Evolutionary conservation across 2,113 vertebrate species (phyloP), one percentile per base, ranked within the genome.

Genomic region (Regulus satrapa): DNA sequence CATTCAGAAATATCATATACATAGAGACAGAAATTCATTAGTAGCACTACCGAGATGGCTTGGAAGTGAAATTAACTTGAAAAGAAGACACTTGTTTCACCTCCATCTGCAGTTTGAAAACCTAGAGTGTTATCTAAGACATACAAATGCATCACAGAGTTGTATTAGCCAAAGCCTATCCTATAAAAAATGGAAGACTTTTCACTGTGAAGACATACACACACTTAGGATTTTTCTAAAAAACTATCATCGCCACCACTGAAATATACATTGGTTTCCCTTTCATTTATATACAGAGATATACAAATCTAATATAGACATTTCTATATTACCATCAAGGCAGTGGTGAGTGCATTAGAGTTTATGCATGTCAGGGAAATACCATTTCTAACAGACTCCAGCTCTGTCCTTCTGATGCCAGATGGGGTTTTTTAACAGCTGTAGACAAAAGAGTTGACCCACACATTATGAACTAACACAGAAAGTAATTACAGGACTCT

Each of bases 1-100:
- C 94, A 91, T 73, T 96, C 80, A 89, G 91, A 97, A 97, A 93
- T 96, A 95, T 89, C 80, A 92, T 95, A 93, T 82, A 94, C 83
- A 29, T 43, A 91, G 95, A 94, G 85, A 85, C 31, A 92, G 78
- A 92, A 95, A 94, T 89, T 95, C 93, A 96, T 96, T 96, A 97
- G 81, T 87, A 93, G 41, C 78, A 49, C 51, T 34, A 91, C 41
- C 0, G 3, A 94, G 74, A 88, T 67, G 74, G 41, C 56, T 95
- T 94, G 79, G 49, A 93, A 91, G 25, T 62, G 52, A 96, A 96
- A 96, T 88, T 62, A 90, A 61, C 85, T 83, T 72, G 41, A 85
- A 92, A 91, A 94, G 80, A 92, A 92, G 72, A 48, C 36, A 79
- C 26, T 80, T 93, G 13, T 92, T 96, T 94, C 81, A 82, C 26